A percentile compares a stretch with the other conserved stretches of the same genome.
phyloP scores from a whole-genome alignment of 2,888 invertebrate genomes.

The Platycnemis pennipes region DNA sequence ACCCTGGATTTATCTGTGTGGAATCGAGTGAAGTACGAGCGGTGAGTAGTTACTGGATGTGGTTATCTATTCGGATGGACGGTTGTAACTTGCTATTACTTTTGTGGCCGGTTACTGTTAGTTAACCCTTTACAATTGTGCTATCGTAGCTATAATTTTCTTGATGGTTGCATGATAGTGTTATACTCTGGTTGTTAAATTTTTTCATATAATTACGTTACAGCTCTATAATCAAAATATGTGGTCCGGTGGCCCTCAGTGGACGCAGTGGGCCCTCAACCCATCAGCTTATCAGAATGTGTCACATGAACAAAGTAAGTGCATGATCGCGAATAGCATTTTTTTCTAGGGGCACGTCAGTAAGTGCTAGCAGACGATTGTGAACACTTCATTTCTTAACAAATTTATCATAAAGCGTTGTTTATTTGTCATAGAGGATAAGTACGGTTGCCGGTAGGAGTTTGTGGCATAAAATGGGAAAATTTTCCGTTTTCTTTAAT shows the following conservation, averaged over 20 bases:
- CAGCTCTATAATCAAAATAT: slow-evolving; percentile 64
- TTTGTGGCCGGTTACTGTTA: neutral
- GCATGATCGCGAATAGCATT: neutral
- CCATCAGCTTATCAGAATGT: slow-evolving; percentile 91
- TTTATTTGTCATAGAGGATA: no score
- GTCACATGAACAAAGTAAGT: slow-evolving; percentile 86
- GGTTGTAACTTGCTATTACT: neutral
- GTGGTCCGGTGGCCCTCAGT: slow-evolving; percentile 73
- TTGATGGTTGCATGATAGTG: neutral
- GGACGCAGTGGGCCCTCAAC: slow-evolving; percentile 89
- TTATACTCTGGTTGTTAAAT: neutral
- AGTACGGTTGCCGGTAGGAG: no score
- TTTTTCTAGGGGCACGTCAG: no score
- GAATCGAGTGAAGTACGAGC: neutral
- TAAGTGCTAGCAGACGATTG: no score
- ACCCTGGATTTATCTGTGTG: neutral
- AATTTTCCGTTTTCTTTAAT: no score
- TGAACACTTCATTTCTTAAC: no score
- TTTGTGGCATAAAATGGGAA: no score
- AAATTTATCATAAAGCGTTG: no score
- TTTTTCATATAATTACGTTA: neutral
- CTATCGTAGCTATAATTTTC: neutral
- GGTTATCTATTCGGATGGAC: neutral
- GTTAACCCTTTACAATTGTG: neutral
- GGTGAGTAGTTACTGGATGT: slow-evolving; percentile 2